Percentiles rank a stretch among this genome's conserved stretches.
phyloP scores from a whole-genome alignment of 2,797 vertebrate species.

The Anas bahamensis region DNA sequence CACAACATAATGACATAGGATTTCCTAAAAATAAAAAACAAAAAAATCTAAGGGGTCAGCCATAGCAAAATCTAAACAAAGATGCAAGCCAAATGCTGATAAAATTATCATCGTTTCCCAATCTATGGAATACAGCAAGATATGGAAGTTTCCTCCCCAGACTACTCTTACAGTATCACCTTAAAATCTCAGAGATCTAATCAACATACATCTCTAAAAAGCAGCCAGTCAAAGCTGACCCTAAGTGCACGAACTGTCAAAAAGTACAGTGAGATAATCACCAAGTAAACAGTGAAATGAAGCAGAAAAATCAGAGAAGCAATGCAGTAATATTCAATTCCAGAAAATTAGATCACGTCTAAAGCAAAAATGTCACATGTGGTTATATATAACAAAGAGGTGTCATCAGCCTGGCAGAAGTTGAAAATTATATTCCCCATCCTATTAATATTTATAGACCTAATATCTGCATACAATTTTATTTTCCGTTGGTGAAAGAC shows the following conservation, averaged over 20 bases:
- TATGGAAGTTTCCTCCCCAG: neutral
- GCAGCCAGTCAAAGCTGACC: neutral
- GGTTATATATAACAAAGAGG: neutral
- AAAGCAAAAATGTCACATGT: neutral
- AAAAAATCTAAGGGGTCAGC: neutral
- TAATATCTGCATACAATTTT: neutral
- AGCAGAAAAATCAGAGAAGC: neutral
- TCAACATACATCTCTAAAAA: neutral
- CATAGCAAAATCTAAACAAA: neutral
- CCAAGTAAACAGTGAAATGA: neutral
- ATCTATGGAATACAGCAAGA: neutral
- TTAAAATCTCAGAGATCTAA: neutral
- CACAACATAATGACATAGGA: neutral
- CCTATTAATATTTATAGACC: neutral
- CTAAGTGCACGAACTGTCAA: neutral
- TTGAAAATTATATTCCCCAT: neutral
- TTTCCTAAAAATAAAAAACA: neutral
- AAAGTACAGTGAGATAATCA: neutral
- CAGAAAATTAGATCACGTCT: neutral
- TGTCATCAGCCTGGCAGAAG: neutral
- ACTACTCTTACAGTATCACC: neutral
- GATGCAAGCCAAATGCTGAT: neutral
- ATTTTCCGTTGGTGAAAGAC: neutral
- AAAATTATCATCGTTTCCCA: neutral
- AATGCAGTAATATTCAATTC: neutral